Percentiles rank a stretch among this genome's conserved stretches.
Evolutionary conservation across 2,797 vertebrate genomes (phyloP).

Genomic region (Oceanodroma leucorhoa): DNA sequence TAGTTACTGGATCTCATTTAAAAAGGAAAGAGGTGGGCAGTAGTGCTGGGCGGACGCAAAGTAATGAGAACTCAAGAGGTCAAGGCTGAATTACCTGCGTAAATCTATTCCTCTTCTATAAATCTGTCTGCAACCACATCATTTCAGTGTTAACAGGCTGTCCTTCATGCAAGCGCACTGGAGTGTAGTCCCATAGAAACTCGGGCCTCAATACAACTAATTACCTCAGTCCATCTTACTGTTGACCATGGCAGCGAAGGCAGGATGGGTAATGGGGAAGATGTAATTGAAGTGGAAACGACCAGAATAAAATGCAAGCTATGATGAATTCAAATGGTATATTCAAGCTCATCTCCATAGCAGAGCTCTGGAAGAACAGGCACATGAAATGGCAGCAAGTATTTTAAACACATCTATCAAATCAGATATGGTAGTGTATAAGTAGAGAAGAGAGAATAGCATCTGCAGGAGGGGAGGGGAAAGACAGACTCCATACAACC

Average conservation of each 20-base stretch:
- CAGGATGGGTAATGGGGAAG: not conserved
- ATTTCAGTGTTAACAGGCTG: constrained; percentile 6
- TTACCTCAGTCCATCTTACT: constrained; percentile 37
- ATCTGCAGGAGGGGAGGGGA: not conserved
- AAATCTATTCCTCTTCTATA: not conserved
- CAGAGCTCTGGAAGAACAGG: constrained; percentile 6
- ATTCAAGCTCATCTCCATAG: constrained; percentile 7
- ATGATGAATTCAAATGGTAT: not conserved
- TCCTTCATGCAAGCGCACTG: not conserved
- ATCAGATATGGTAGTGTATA: not conserved
- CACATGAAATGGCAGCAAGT: not conserved
- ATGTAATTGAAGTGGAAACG: constrained; percentile 37
- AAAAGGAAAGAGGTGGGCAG: constrained; percentile 18
- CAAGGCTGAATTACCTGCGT: constrained; percentile 11
- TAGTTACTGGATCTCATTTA: constrained; percentile 53
- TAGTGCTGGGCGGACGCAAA: not conserved
- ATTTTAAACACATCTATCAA: constrained; percentile 10
- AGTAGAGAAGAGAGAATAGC: not conserved
- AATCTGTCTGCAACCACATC: not conserved
- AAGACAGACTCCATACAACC: not conserved
- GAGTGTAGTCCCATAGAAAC: constrained; percentile 23
- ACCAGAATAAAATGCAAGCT: constrained; percentile 21
- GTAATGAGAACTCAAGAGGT: constrained; percentile 35
- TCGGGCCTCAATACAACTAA: constrained; percentile 31
- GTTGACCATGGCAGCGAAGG: not conserved